Base-by-base conservation (phyloP, 2,888 invertebrate species). In the Caenorhabditis virilis region DNA sequence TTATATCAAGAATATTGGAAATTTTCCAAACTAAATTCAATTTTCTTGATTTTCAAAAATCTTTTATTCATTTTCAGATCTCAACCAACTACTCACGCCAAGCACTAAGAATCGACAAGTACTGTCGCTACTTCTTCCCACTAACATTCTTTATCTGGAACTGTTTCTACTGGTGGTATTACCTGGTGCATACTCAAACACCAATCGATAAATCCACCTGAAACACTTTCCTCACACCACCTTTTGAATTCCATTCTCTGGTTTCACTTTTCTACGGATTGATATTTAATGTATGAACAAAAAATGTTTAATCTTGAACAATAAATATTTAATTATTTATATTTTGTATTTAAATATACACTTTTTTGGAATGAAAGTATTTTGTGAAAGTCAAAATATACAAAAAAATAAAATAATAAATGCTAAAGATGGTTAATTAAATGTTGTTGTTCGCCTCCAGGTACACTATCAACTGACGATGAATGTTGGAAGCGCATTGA, bases 31-130 rank as follows among this genome's bases (percentile, higher is more conserved):
- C 22, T 22, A 9, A 9, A 11, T 15, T 36, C n/a, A 23, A 13
- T 42, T 22, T 7, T 5, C 5, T 23, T n/a, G n/a, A n/a, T n/a
- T n/a, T n/a, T n/a, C n/a, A n/a, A n/a, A n/a, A n/a, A n/a, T n/a
- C n/a, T n/a, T n/a, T n/a, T n/a, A n/a, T n/a, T n/a, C n/a, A n/a
- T 42, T 45, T 45, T 6, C 43, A 72, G 72, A 63, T 64, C 25
- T 69, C 77, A 2, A 54, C 65, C 0, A 59, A 62, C 45, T 68
- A 68, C 51, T 78, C 77, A 0, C 64, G 77, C 15, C 54, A 69
- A 6, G 78, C 78, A 1, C 54, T 78, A 11, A 64, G 69, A 18
- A 78, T 79, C 50, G 79, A 79, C 47, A 77, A 78, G 41, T 36
- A 66, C 11, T 77, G 75, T 27, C 72, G 78, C 15, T 64, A 74